Evolutionary conservation across 2,797 vertebrate species (phyloP).

Genomic region (Liasis olivaceus): DNA sequence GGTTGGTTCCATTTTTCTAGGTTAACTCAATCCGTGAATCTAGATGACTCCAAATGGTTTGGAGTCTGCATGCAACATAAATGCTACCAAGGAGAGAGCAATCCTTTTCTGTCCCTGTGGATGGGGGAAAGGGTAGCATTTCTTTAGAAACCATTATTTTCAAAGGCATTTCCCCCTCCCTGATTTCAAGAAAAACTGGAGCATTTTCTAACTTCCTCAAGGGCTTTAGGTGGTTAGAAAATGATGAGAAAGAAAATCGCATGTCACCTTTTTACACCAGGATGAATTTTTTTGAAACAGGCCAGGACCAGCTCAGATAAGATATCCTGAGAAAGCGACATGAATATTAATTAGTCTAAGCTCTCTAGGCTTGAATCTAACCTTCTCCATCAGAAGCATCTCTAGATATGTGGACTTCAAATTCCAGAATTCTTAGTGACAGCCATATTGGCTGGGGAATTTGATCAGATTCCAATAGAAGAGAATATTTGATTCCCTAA

Average conservation of each 20-base stretch:
- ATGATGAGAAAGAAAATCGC: not conserved
- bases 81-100: not conserved
- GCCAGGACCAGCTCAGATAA: not conserved
- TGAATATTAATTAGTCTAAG: not conserved
- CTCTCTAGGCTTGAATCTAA: not conserved
- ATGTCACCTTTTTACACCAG: not conserved
- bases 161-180: not conserved
- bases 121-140: not conserved
- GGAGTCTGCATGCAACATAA: not conserved
- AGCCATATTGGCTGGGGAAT: not conserved
- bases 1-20: not conserved
- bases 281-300: not conserved
- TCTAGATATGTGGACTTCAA: not conserved
- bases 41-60: not conserved
- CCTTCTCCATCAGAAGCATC: not conserved
- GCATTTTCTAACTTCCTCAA: not conserved
- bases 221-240: not conserved
- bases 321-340: not conserved
- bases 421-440: not conserved
- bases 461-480: too few species aligned
- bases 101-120: not conserved
- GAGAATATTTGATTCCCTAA: too few species aligned
- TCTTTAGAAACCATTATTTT: not conserved
- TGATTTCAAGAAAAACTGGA: not conserved
- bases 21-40: not conserved